Conservation (phyloP, 2,888 invertebrate species). For the Troilus luridus region DNA sequence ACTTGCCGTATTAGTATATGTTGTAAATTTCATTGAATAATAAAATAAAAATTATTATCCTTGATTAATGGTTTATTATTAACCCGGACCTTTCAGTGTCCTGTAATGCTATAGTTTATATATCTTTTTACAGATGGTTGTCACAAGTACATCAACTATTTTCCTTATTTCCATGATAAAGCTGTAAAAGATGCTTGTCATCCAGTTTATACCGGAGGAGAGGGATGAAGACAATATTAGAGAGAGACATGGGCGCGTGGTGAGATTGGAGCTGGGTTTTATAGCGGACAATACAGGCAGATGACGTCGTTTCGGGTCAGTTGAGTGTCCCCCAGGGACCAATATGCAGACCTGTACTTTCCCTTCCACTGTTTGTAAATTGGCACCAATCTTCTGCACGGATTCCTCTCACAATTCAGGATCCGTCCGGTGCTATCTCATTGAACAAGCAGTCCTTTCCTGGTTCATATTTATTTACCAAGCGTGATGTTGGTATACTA, state of each 20-base stretch:
- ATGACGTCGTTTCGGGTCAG: constrained; percentile 47
- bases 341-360: constrained; percentile 44
- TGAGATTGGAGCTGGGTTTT: constrained; percentile 48
- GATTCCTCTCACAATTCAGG: constrained; percentile 30
- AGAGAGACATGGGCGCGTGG: not conserved
- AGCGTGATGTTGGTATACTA: not conserved
- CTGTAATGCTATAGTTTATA: too few relatives aligned
- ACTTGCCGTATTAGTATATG: too few relatives aligned
- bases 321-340: constrained; percentile 18
- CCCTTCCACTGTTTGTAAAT: constrained; percentile 43
- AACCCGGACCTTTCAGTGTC: too few relatives aligned
- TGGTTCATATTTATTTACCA: not conserved
- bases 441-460: not conserved
- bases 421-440: not conserved
- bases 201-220: not conserved
- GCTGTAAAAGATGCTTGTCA: not conserved
- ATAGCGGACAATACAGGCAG: constrained; percentile 36
- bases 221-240: constrained; percentile 15
- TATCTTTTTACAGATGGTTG: too few relatives aligned
- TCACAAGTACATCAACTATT: too few relatives aligned
- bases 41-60: too few relatives aligned
- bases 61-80: too few relatives aligned
- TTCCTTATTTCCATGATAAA: not conserved
- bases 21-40: too few relatives aligned
- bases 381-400: constrained; percentile 40